Evolutionary conservation across 2,888 invertebrate genomes (phyloP).

Genomic region (Parasteatoda lunata): DNA sequence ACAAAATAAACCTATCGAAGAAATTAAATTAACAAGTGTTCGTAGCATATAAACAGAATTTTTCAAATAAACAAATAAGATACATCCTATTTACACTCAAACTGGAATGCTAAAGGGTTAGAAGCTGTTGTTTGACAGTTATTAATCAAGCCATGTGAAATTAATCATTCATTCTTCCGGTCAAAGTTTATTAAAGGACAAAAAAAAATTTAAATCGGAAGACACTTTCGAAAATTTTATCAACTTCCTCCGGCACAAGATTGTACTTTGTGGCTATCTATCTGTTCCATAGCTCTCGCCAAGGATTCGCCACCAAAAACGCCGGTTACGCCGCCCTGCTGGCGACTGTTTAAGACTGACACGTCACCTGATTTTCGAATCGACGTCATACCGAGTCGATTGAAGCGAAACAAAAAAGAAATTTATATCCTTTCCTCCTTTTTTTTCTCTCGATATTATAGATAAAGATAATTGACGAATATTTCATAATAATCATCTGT

Average conservation of each 20-base stretch:
- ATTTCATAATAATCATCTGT: background rate
- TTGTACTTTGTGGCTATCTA: background rate
- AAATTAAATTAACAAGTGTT: constrained; percentile 52
- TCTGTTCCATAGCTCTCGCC: constrained; percentile 29
- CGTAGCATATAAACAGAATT: constrained; percentile 14
- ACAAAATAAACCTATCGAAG: constrained; percentile 1
- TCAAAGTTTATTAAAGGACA: too few relatives aligned
- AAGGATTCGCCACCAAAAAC: constrained; percentile 40
- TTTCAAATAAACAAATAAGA: background rate
- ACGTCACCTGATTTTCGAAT: constrained; percentile 61
- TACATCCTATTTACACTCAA: too few relatives aligned
- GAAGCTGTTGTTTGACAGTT: too few relatives aligned
- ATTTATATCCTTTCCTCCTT: too few relatives aligned
- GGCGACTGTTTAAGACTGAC: constrained; percentile 49
- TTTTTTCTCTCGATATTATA: background rate
- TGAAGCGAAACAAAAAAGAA: background rate
- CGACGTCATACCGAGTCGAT: constrained; percentile 4
- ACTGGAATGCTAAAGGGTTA: too few relatives aligned
- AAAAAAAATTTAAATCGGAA: too few relatives aligned
- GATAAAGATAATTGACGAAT: background rate
- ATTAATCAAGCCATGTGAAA: too few relatives aligned
- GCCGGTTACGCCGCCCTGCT: constrained; percentile 61
- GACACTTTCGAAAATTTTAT: background rate
- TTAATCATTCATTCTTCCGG: too few relatives aligned
- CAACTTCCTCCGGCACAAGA: background rate